Evolutionary conservation across 2,888 invertebrate genomes (phyloP).

Genomic region (Abrostola tripartita): DNA sequence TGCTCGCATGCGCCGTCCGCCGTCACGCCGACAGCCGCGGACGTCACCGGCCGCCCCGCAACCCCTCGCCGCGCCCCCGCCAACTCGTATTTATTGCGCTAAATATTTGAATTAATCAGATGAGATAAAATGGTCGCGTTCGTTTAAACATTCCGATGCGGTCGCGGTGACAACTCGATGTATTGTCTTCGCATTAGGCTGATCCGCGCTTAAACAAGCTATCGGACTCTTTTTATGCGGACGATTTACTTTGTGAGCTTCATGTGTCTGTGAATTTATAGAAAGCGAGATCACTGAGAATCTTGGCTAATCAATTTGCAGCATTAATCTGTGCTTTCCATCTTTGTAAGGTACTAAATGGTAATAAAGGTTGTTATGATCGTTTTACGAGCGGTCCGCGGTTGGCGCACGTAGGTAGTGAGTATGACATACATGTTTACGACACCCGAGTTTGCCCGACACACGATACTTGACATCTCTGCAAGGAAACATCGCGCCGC

Average conservation of each 20-base stretch:
- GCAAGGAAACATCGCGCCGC: conserved; percentile 75
- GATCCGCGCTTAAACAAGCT: conserved; percentile 72
- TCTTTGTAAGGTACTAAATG: conserved; percentile 61
- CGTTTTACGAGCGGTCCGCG: conserved; percentile 74
- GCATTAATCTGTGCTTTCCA: conserved; percentile 56
- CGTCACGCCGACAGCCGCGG: conserved; percentile 69
- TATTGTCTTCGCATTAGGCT: conserved; percentile 84
- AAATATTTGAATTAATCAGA: conserved; percentile 88
- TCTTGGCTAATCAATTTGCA: conserved; percentile 59
- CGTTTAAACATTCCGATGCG: conserved; percentile 86
- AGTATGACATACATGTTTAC: conserved; percentile 82
- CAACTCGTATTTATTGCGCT: conserved; percentile 84
- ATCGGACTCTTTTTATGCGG: conserved; percentile 70
- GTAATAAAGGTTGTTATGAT: conserved; percentile 72
- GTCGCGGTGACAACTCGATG: conserved; percentile 86
- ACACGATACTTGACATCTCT: conserved; percentile 82
- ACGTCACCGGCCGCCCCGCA: conserved; percentile 67
- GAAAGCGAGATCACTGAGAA: conserved; percentile 47
- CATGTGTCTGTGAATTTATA: conserved; percentile 51
- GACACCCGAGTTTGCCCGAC: conserved; percentile 76
- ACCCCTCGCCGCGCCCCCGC: conserved; percentile 59
- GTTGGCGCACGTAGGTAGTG: conserved; percentile 76
- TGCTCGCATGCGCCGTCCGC: conserved; percentile 80
- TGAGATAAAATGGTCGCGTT: conserved; percentile 86
- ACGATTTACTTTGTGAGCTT: conserved; percentile 57